phyloP scores from a whole-genome alignment of 2,888 invertebrate species.

The Seira ritae region DNA sequence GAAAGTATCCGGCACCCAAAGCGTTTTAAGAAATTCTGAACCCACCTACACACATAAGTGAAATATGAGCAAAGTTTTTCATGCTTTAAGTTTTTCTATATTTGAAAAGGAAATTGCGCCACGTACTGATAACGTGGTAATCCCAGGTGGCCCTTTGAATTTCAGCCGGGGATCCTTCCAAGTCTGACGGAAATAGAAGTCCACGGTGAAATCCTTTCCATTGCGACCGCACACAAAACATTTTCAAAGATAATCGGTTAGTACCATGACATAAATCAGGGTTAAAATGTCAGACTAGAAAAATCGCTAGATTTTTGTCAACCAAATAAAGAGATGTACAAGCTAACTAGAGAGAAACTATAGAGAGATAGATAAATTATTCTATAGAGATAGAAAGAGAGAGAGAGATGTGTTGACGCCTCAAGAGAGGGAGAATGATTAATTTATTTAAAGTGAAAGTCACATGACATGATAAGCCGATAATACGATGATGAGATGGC shows the following conservation, averaged over 20 bases:
- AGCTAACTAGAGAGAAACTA: background rate
- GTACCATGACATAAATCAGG: constrained; percentile 14
- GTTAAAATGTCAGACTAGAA: constrained; percentile 57
- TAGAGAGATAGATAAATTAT: background rate
- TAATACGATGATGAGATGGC: background rate
- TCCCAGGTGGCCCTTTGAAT: constrained; percentile 91
- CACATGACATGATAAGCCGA: constrained; percentile 6
- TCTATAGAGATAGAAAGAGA: constrained; percentile 2
- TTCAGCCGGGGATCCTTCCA: constrained; percentile 98
- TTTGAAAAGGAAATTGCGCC: background rate
- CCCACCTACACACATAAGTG: constrained; percentile 80
- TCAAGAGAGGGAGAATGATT: background rate
- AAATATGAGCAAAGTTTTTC: no score
- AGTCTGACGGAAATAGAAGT: constrained; percentile 99
- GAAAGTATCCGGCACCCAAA: constrained; percentile 99
- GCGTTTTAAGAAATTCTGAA: constrained; percentile 93
- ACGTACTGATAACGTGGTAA: constrained; percentile 90
- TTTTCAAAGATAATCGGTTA: constrained; percentile 12
- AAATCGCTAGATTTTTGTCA: constrained; percentile 9
- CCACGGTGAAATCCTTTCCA: constrained; percentile 90
- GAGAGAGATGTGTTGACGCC: background rate
- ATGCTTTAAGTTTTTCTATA: background rate
- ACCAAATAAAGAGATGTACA: background rate
- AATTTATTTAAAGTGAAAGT: background rate
- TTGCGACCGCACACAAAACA: constrained; percentile 55